Percentiles rank a stretch among this genome's conserved stretches.
These are phyloP conservation scores for Myrmophylax atrothorax DNA, from an alignment of 2,113 vertebrate genomes.

Conservation along the genomic window DNA sequence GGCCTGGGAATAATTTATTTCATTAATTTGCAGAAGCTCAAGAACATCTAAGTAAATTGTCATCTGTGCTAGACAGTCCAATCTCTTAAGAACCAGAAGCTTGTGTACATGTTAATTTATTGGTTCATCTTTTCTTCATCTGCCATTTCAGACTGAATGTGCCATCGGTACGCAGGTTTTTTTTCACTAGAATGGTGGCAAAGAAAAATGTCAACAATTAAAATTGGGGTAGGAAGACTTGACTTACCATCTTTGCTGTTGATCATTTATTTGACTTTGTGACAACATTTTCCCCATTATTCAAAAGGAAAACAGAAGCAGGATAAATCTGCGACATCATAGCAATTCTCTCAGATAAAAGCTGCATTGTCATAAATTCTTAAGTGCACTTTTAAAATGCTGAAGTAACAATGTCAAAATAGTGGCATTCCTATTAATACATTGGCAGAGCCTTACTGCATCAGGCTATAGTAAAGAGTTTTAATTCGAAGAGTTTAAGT, in stretches of 20 bases:
- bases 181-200: not conserved
- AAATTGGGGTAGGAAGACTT: not conserved
- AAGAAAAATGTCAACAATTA: not conserved
- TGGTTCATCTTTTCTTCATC: not conserved
- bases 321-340: not conserved
- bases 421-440: not conserved
- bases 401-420: not conserved
- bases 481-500: not conserved
- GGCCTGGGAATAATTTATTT: not conserved
- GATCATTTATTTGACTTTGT: not conserved
- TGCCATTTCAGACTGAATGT: not conserved
- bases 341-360: not conserved
- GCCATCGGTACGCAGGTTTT: too few relatives aligned
- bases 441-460: not conserved
- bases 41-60: not conserved
- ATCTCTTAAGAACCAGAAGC: not conserved
- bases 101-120: not conserved
- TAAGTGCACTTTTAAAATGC: not conserved
- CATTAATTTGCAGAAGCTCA: not conserved
- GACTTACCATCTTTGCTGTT: not conserved
- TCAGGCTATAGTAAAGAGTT: not conserved
- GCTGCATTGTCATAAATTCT: not conserved
- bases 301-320: not conserved
- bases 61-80: not conserved
- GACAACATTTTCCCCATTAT: not conserved